Conservation (phyloP, 2,797 vertebrate genomes). For the Diglossa cyanea region DNA sequence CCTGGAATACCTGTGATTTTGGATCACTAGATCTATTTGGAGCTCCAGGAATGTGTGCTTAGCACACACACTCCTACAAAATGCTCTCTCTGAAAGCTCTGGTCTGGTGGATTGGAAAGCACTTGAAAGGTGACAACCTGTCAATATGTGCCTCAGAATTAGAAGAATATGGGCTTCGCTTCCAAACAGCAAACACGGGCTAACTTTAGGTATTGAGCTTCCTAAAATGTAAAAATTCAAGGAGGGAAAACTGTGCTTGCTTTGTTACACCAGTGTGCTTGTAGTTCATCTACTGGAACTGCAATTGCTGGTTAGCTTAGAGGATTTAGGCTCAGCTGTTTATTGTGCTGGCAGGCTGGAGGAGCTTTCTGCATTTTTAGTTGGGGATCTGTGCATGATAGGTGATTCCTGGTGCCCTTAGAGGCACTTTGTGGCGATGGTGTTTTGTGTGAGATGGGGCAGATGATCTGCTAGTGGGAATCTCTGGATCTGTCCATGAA, state of each 20-base stretch:
- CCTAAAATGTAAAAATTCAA: neutral
- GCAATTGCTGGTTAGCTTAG: neutral
- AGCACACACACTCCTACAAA: neutral
- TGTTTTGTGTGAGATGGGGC: neutral
- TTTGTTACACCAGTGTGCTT: neutral
- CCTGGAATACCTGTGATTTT: neutral
- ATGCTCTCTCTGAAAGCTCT: neutral
- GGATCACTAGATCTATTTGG: neutral
- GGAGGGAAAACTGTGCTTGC: neutral
- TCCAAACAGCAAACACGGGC: neutral
- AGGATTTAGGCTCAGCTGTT: neutral
- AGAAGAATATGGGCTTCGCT: neutral
- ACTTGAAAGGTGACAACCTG: neutral
- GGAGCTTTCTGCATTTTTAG: neutral
- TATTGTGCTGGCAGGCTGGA: neutral
- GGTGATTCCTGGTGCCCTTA: neutral
- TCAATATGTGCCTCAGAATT: neutral
- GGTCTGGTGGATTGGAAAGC: neutral
- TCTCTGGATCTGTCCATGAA: neutral
- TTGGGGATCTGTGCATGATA: neutral
- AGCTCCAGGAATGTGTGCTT: neutral
- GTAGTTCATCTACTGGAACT: neutral
- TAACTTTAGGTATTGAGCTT: neutral
- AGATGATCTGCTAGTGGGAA: neutral
- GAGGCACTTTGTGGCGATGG: neutral